Base-by-base conservation (phyloP, 2,888 invertebrate genomes). In the Eugnorisma glareosa region DNA sequence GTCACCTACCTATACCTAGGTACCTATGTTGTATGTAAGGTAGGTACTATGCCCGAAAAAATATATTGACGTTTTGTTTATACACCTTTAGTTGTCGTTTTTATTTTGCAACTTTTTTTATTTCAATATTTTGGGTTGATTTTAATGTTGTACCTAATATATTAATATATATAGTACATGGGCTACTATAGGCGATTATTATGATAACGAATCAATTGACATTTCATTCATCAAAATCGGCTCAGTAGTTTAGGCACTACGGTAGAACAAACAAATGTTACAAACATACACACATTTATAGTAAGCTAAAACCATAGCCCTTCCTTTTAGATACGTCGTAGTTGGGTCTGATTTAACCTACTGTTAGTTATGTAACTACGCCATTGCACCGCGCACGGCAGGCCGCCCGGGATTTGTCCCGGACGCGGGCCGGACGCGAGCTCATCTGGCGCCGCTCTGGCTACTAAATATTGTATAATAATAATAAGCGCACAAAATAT, bases 331-430 rank as follows among this genome's bases (percentile, higher is more conserved):
- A 4, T 54, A 6, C 1, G n/a, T 3, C 13, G 54, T 54, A n/a
- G 54, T n/a, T 11, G 10, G n/a, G 51, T 51, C 31, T 35, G 10
- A 1, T 18, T 84, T 75, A 24, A 31, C 6, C 24, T 69, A 67
- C 85, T 81, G 85, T 61, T 28, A 1, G 4, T 1, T 35, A n/a
- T 10, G 0, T 24, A 0, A 37, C 69, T 72, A 63, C 6, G 28
- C 1, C 18, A 43, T 21, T 63, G 66, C 69, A 82, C 6, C n/a
- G 68, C 43, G 54, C 67, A 61, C 64, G 48, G 70, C 40, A 37
- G 51, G 64, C 59, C 82, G 82, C 72, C 48, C 54, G 82, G 82
- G 85, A 83, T 82, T 76, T 81, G 77, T 77, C 54, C 68, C 69
- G 73, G 76, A 64, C 69, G 37, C 68, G 45, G 64, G 51, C 67